Conservation (phyloP, 1,140 invertebrate genomes). For the Calephelis virginiensis region DNA sequence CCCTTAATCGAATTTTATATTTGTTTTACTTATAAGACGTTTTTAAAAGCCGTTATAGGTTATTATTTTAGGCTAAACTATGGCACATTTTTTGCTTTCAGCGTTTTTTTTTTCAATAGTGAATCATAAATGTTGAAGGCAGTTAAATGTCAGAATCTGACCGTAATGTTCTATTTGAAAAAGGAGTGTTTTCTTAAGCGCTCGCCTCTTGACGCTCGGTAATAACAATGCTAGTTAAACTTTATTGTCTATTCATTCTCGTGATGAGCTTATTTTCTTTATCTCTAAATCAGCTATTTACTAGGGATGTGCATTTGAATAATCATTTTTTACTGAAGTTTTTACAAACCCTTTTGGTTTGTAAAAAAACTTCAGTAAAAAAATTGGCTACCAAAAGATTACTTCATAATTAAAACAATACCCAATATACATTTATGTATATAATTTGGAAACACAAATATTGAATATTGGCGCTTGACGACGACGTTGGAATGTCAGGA, state of each 20-base stretch:
- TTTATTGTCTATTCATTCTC: slow-evolving; percentile 68
- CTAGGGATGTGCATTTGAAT: not conserved
- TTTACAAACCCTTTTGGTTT: no score
- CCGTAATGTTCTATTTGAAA: slow-evolving; percentile 64
- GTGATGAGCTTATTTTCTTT: slow-evolving; percentile 72
- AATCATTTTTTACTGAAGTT: no score
- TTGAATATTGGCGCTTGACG: no score
- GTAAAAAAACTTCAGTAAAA: no score
- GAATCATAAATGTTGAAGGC: slow-evolving; percentile 59
- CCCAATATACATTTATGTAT: no score
- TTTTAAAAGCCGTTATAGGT: not conserved
- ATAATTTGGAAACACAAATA: no score
- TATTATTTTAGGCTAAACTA: not conserved
- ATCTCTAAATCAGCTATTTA: not conserved
- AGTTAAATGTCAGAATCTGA: slow-evolving; percentile 70
- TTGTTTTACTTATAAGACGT: no score
- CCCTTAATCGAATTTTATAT: no score
- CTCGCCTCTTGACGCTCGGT: slow-evolving; percentile 41
- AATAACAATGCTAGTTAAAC: slow-evolving; percentile 59
- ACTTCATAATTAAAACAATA: no score
- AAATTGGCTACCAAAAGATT: no score
- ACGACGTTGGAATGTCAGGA: no score
- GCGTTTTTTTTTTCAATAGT: slow-evolving; percentile 43
- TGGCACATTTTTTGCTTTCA: slow-evolving; percentile 1
- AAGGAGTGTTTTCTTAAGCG: slow-evolving; percentile 68